Evolutionary conservation across 2,797 vertebrate genomes (phyloP), one percentile per base, ranked within the genome.

Genomic region (Cheirogaleus major): DNA sequence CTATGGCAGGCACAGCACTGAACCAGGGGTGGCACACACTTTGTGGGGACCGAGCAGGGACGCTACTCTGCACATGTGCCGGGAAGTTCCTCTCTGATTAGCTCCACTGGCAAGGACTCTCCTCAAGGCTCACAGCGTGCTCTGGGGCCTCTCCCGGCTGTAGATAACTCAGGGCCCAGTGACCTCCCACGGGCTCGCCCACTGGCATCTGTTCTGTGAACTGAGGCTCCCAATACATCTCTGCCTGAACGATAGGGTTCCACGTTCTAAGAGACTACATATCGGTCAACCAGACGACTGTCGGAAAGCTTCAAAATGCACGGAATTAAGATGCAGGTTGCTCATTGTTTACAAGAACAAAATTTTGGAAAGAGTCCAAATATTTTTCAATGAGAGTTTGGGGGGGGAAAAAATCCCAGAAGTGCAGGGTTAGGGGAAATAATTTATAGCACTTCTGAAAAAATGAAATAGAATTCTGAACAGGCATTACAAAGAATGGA

Each of bases 401-500:
- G 30, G 15, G 0, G 0, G 15, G 0, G 0, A 4, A 17, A 18
- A 27, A 27, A 11, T 1, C 9, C 57, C 5, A 48, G 7, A 30
- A 18, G 18, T 12, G 43, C 15, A 65, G 9, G 14, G 5, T 9
- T 72, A 25, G 14, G 35, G 13, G 84, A 89, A 69, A 90, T 67
- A 87, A 97, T 95, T 89, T 95, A 89, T 13, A 95, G 63, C 38
- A 78, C 45, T 95, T 96, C 55, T 73, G 85, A 57, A 63, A 95
- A 75, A 61, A 38, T 52, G 27, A 87, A 70, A 43, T 0, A 73
- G 52, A 84, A 86, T 23, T 55, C 8, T 11, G 18, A 45, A 41
- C 3, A 85, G 35, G 2, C 32, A 43, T 73, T 52, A 59, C 35
- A 72, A 82, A 61, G 55, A 79, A 48, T 12, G 23, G n/a, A 80